These are phyloP conservation scores for Chamaedrilus cognettii DNA, from an alignment of 2,888 invertebrate genomes.

Conservation along the genomic window DNA sequence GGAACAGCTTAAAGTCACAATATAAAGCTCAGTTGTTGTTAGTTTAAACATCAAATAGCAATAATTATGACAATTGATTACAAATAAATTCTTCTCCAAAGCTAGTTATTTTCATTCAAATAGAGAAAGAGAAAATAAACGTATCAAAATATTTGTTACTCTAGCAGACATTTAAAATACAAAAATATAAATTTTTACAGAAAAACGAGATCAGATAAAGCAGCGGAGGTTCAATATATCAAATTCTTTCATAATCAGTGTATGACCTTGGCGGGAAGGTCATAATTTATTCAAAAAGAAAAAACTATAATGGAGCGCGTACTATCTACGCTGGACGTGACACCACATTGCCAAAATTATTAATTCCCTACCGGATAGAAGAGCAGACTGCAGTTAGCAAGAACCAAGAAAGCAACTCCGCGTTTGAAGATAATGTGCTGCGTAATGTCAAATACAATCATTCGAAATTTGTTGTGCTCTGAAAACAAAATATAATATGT, in stretches of 20 bases:
- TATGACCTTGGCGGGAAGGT: background rate
- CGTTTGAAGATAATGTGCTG: slow-evolving; percentile 95
- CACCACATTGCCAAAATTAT: background rate
- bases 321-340: no score
- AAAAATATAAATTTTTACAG: no score
- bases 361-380: slow-evolving; percentile 86
- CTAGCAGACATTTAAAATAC: no score
- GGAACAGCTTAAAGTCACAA: no score
- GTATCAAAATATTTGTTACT: background rate
- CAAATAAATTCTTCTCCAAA: no score
- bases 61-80: no score
- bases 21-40: no score
- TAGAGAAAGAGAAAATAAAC: slow-evolving; percentile 2
- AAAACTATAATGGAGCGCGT: background rate
- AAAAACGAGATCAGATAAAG: no score
- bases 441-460: slow-evolving; percentile 96
- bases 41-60: no score
- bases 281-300: background rate
- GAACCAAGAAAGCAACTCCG: slow-evolving; percentile 88
- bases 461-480: slow-evolving; percentile 86
- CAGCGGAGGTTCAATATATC: no score
- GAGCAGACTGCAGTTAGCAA: slow-evolving; percentile 88
- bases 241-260: background rate
- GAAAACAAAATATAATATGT: slow-evolving; percentile 19
- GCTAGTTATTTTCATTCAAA: slow-evolving; percentile 10